Evolutionary conservation across 2,113 vertebrate species (phyloP).

Genomic region (Theristicus caerulescens): DNA sequence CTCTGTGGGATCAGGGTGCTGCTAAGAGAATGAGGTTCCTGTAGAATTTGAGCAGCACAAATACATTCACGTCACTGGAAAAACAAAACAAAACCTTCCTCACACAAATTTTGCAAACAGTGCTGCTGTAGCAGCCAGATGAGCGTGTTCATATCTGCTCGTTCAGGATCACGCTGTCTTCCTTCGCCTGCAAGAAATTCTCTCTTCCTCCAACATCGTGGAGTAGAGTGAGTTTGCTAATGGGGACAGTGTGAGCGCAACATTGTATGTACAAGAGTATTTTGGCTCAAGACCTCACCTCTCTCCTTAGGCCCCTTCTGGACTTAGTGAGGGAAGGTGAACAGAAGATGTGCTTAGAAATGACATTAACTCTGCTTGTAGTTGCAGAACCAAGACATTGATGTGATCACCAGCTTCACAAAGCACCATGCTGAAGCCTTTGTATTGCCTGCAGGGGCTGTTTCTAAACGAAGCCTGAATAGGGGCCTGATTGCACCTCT

Average conservation of each 20-base stretch:
- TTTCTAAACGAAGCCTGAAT: constrained; percentile 78
- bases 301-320: neutral
- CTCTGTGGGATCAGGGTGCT: neutral
- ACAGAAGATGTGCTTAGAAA: neutral
- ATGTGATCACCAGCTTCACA: constrained; percentile 33
- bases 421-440: constrained; percentile 52
- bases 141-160: neutral
- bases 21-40: neutral
- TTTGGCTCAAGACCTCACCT: neutral
- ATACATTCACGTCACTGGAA: neutral
- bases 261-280: neutral
- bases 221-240: neutral
- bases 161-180: neutral
- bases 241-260: neutral
- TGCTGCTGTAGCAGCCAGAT: neutral
- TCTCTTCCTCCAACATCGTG: neutral
- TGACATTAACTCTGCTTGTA: neutral
- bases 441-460: constrained; percentile 75
- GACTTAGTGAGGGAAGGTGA: neutral
- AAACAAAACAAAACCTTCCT: neutral
- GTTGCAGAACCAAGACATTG: neutral
- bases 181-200: neutral
- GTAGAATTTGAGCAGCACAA: neutral
- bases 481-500: constrained; percentile 82
- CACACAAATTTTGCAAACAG: neutral